Evolutionary conservation across 2,888 invertebrate species (phyloP), one percentile per base, ranked within the genome.

Genomic region (Eumerus sabulonum): DNA sequence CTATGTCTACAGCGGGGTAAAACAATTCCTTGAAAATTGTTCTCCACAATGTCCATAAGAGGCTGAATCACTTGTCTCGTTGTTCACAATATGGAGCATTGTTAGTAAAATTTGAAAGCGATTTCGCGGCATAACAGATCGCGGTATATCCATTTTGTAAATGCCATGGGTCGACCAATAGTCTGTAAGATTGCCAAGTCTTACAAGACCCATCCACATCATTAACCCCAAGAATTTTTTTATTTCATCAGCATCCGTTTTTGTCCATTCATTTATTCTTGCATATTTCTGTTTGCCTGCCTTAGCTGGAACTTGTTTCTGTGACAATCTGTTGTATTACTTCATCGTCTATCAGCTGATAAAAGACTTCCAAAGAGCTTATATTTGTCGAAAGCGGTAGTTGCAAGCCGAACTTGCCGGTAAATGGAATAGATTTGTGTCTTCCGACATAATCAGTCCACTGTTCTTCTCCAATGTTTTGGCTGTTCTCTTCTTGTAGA

Each of bases 1-100:
- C 63, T 16, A 82, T 64, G 38, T 63, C 27, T 63, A 51, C 63
- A 19, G 18, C 14, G 9, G 71, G 60, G 13, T 18, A 44, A 35
- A 66, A 50, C 7, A 66, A 57, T 45, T 54, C 27, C 16, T 71
- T 19, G 48, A n/a, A 47, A 47, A 17, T 47, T 48, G 18, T 48
- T 48, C 13, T 48, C 48, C 48, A 48, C 18, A 19, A 27, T 48
- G 13, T 48, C 13, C 7, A 48, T 3, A 47, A 18, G 47, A 11
- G 18, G 47, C 47, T 47, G 47, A 47, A 16, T 48, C 27, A 2
- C 27, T 27, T 27, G 27, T 27, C 27, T 27, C 27, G 27, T 27
- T 27, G 27, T 27, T 42, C 13, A 1, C 42, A 42, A 42, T 13
- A 13, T 42, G 42, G n/a, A 42, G 12, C 42, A 42, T 42, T 42